These are phyloP conservation scores for Peucedramus taeniatus DNA, from an alignment of 2,113 vertebrate genomes.

Conservation along the genomic window DNA sequence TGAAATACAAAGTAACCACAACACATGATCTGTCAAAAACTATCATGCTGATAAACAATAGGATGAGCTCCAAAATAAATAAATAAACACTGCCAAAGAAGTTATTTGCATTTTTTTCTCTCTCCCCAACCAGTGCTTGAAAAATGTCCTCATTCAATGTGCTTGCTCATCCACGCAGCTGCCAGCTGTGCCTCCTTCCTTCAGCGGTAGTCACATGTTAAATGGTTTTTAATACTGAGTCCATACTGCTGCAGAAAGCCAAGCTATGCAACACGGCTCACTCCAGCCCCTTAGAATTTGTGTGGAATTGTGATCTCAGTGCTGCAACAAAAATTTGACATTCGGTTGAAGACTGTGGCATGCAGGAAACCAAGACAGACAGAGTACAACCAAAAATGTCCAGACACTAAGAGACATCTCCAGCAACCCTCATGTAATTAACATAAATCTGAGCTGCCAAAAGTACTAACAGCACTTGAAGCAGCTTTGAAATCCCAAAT, in stretches of 20 bases:
- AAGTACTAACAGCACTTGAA: slow-evolving; percentile 59
- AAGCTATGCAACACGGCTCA: neutral
- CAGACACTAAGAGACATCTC: slow-evolving; percentile 53
- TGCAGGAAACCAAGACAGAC: slow-evolving; percentile 59
- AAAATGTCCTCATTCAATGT: slow-evolving; percentile 66
- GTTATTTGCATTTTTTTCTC: slow-evolving; percentile 66
- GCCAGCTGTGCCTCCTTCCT: slow-evolving; percentile 65
- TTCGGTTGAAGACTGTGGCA: neutral
- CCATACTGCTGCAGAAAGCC: slow-evolving; percentile 9
- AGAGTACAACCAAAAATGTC: slow-evolving; percentile 54
- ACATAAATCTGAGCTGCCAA: slow-evolving; percentile 64
- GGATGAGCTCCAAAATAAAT: slow-evolving; percentile 58
- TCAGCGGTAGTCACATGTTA: slow-evolving; percentile 25
- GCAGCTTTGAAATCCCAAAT: slow-evolving; percentile 64
- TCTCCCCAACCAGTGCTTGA: slow-evolving; percentile 64
- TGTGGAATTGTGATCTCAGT: slow-evolving; percentile 19
- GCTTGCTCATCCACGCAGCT: slow-evolving; percentile 68
- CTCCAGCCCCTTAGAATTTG: neutral
- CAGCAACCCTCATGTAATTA: slow-evolving; percentile 58
- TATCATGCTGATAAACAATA: slow-evolving; percentile 56
- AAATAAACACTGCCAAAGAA: slow-evolving; percentile 62
- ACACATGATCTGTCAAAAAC: slow-evolving; percentile 53
- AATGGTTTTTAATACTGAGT: neutral
- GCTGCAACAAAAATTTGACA: slow-evolving; percentile 2
- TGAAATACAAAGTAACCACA: slow-evolving; percentile 62